phyloP scores from a whole-genome alignment of 2,113 vertebrate genomes.

The Phodopus roborovskii region DNA sequence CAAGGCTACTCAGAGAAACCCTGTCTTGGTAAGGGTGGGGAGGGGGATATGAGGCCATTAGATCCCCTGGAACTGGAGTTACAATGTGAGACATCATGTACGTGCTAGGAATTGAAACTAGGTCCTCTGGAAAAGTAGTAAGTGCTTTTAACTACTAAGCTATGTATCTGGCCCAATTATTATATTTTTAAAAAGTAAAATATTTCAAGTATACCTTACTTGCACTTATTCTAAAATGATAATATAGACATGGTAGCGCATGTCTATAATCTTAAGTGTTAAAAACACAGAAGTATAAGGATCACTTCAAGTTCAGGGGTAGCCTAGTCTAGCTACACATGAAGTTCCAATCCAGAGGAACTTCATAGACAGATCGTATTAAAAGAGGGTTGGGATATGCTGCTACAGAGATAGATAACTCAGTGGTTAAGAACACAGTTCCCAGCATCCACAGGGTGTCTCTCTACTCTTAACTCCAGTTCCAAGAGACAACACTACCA shows the following conservation, averaged over 20 bases:
- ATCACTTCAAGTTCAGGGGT: background rate
- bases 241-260: background rate
- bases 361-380: background rate
- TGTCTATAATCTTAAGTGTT: background rate
- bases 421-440: background rate
- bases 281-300: background rate
- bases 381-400: background rate
- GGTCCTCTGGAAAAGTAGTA: background rate
- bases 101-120: background rate
- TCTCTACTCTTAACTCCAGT: background rate
- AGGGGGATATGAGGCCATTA: no score
- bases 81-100: background rate
- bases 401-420: background rate
- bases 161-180: background rate
- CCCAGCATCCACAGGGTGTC: background rate
- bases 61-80: background rate
- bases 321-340: background rate
- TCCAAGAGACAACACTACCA: background rate
- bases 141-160: background rate
- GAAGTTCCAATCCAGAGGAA: background rate
- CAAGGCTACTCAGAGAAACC: no score
- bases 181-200: background rate
- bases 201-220: background rate
- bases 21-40: no score
- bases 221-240: background rate